Conservation (phyloP, 2,888 invertebrate genomes). For the Dryocosmus kuriphilus region DNA sequence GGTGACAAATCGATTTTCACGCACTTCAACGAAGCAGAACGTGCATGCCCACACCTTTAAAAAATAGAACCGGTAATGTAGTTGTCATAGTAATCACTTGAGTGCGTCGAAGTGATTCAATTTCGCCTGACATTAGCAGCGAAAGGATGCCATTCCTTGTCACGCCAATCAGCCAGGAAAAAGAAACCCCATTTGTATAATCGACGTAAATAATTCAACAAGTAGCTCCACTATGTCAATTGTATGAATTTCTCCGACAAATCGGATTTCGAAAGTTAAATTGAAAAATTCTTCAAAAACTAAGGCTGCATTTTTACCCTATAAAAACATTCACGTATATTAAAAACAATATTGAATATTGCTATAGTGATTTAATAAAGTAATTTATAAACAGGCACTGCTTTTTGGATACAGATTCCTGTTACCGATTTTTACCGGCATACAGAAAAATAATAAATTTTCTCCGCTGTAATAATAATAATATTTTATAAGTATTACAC, state of each 20-base stretch:
- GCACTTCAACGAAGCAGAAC: neutral
- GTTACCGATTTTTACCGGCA: no score
- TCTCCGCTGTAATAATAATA: no score
- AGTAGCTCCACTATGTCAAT: constrained; percentile 13
- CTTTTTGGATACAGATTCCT: no score
- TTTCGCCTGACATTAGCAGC: constrained; percentile 10
- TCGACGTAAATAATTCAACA: constrained; percentile 27
- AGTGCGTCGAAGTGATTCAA: neutral
- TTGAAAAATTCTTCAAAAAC: neutral
- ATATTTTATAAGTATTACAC: no score
- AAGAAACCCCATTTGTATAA: constrained; percentile 27
- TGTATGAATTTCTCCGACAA: neutral
- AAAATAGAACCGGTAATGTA: neutral
- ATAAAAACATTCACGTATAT: neutral
- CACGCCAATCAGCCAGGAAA: constrained; percentile 3
- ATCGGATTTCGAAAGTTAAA: neutral
- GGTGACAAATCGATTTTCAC: neutral
- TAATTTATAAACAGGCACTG: no score
- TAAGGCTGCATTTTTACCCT: neutral
- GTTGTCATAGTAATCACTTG: constrained; percentile 5
- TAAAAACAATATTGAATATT: neutral
- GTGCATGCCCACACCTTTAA: neutral
- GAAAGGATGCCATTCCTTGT: constrained; percentile 14
- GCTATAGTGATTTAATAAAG: no score
- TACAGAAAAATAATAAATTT: no score